Evolutionary conservation across 2,797 vertebrate genomes (phyloP).

Genomic region (Peromyscus nudipes): DNA sequence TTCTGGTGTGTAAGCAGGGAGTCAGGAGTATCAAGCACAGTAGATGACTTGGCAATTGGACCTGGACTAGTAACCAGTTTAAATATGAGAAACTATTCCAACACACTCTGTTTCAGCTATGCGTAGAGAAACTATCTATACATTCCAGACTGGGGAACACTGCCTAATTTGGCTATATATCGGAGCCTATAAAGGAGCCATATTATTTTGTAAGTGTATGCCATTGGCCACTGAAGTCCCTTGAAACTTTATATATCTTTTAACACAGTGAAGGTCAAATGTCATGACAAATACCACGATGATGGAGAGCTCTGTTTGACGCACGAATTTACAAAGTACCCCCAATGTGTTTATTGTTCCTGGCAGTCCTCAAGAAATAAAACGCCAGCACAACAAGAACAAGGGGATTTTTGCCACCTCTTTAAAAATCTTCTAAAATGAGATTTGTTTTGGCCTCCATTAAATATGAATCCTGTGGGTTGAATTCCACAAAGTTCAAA

Average conservation of each 20-base stretch:
- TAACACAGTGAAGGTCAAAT: conserved; percentile 65
- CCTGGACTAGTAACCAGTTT: conserved; percentile 54
- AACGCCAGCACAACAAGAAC: conserved; percentile 55
- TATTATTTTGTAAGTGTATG: conserved; percentile 69
- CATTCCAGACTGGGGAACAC: conserved; percentile 69
- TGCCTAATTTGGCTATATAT: conserved; percentile 72
- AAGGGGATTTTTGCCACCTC: conserved; percentile 62
- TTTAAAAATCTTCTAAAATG: conserved; percentile 72
- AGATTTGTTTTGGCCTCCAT: conserved; percentile 15
- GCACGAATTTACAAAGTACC: conserved; percentile 51
- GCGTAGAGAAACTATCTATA: conserved; percentile 44
- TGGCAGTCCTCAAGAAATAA: conserved; percentile 67
- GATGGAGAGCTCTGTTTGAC: conserved; percentile 67
- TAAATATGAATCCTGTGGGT: conserved; percentile 68
- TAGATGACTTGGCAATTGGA: conserved; percentile 74
- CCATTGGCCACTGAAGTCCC: conserved; percentile 70
- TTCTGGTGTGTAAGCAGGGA: conserved; percentile 51
- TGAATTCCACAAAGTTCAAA: conserved; percentile 78
- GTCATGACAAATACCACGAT: conserved; percentile 55
- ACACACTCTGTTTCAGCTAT: not conserved
- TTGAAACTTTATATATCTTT: conserved; percentile 77
- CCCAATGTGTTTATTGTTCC: conserved; percentile 42
- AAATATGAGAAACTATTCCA: conserved; percentile 63
- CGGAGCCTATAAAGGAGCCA: conserved; percentile 59
- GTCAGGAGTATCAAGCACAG: conserved; percentile 54